A percentile compares a stretch with the other conserved stretches of the same genome.
phyloP scores from a whole-genome alignment of 2,888 invertebrate genomes.

The Notodonta ziczac region DNA sequence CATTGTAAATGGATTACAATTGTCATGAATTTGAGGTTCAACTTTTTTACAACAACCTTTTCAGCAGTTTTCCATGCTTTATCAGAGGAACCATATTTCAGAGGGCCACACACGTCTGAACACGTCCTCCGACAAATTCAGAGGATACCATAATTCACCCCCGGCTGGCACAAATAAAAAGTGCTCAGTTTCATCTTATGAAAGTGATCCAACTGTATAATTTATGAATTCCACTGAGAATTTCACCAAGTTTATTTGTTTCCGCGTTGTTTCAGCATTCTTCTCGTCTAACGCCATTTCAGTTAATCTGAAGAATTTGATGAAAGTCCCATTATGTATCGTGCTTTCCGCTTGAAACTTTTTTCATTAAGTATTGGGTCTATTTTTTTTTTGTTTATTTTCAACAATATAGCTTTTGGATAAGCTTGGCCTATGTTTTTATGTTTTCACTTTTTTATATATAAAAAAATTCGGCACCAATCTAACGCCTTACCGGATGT shows the following conservation, averaged over 20 bases:
- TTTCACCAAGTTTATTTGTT: not conserved
- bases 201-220: conserved; percentile 9
- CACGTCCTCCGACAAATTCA: conserved; percentile 17
- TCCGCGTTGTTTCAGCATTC: not conserved
- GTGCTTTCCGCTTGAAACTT: not conserved
- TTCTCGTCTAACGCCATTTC: conserved; percentile 1
- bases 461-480: no score
- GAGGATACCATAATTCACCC: conserved; percentile 25
- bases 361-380: not conserved
- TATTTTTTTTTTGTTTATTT: no score
- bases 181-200: conserved; percentile 5
- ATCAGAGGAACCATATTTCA: conserved; percentile 1
- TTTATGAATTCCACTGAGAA: conserved; percentile 1
- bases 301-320: not conserved
- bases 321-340: conserved; percentile 2
- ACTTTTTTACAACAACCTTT: not conserved
- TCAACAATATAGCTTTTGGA: no score
- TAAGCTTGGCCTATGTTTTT: no score
- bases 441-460: no score
- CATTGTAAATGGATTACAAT: conserved; percentile 22
- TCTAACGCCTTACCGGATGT: no score
- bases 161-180: conserved; percentile 12
- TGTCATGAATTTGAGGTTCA: no score
- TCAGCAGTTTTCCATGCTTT: not conserved
- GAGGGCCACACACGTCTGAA: conserved; percentile 15